Base-by-base conservation (phyloP, 2,113 vertebrate species). In the Microtus montanus region DNA sequence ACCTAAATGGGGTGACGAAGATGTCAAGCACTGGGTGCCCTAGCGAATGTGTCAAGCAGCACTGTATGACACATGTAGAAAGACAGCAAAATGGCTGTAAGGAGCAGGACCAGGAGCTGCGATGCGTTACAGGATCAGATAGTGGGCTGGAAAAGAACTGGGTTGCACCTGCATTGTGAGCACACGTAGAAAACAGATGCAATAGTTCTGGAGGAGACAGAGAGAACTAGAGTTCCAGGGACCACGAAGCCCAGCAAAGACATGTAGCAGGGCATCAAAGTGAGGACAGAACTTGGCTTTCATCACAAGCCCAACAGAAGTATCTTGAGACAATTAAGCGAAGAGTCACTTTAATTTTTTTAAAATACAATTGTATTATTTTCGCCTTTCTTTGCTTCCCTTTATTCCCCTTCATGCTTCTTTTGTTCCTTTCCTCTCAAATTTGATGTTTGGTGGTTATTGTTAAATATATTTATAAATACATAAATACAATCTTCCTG, bases 311-410 rank as follows among this genome's bases (percentile, higher is more conserved):
- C 47, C 64, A 44, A 9, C 24, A 54, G 20, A n/a, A 74, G 35
- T 13, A 6, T 3, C 24, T 49, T 49, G 24, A 7, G 41, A 13
- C 35, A 30, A 24, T 11, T 7, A 83, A 83, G n/a, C 12, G 38
- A 82, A 61, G 10, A 19, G 20, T 54, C 24, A n/a, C 54, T 80
- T 71, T 38, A 75, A 41, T 2, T 24, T 70, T 71, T 24, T 70
- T 71, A 0, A 75, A 75, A 28, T 47, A 15, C 5, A 47, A 47
- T 44, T 75, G 44, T 30, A 30, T 15, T 28, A 47, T 30, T 54
- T 54, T 1, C 2, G 0, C 8, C 12, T 28, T 47, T 47, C 2
- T 28, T 47, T 14, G 13, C 2, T 26, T 73, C 38, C 73, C 38
- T 24, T 75, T 44, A 75, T 38, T 14, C 24, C 30, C 13, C 44